These are phyloP conservation scores for Oxytorus armatus DNA, from an alignment of 2,888 invertebrate species.

Conservation along the genomic window DNA sequence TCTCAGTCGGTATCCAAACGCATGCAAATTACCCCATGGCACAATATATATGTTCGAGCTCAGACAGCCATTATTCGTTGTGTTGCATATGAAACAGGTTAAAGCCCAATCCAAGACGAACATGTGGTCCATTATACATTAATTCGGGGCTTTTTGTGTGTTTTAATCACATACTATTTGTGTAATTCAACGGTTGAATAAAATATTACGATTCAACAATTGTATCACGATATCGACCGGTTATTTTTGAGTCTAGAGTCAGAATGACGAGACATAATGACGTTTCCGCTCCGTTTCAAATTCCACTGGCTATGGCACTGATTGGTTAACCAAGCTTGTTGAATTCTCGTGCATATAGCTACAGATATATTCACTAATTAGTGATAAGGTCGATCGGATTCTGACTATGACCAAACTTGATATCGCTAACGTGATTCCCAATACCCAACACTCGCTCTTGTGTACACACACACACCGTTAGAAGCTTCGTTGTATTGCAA, in stretches of 20 bases:
- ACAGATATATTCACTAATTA: slow-evolving; percentile 48
- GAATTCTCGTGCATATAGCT: slow-evolving; percentile 19
- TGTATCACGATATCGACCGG: neutral
- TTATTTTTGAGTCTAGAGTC: neutral
- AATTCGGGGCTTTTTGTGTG: neutral
- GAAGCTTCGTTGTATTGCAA: slow-evolving; percentile 4
- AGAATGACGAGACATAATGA: neutral
- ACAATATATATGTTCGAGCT: slow-evolving; percentile 3
- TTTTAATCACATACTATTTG: too few species aligned
- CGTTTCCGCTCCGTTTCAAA: slow-evolving; percentile 18
- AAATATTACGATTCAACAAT: neutral
- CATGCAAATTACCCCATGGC: slow-evolving; percentile 7
- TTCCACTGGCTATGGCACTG: slow-evolving; percentile 17
- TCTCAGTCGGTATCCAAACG: slow-evolving; percentile 37
- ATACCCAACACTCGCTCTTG: slow-evolving; percentile 43
- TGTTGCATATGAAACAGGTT: slow-evolving; percentile 16
- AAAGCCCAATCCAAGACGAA: neutral
- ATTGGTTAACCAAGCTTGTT: slow-evolving; percentile 33
- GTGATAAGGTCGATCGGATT: slow-evolving; percentile 50
- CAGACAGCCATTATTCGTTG: slow-evolving; percentile 35
- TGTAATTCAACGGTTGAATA: neutral
- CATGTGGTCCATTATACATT: neutral
- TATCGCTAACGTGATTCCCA: slow-evolving; percentile 61
- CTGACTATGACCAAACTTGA: slow-evolving; percentile 54
- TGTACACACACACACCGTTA: slow-evolving; percentile 7